phyloP scores from a whole-genome alignment of 2,888 invertebrate genomes.

The Ptychoptera contaminata region DNA sequence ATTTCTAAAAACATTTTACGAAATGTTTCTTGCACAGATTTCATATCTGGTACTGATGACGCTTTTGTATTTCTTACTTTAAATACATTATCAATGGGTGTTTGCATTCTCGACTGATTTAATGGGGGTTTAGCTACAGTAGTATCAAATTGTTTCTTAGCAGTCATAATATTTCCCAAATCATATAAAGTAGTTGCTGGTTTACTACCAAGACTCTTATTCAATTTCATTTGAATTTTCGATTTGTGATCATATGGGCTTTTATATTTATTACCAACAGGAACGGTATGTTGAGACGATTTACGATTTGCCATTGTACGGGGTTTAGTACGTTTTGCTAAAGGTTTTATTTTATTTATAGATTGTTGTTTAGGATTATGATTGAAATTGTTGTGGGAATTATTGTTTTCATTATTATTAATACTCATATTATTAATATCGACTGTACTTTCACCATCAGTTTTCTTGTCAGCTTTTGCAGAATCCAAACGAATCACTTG shows the following conservation, averaged over 20 bases:
- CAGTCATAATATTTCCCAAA: too few species aligned
- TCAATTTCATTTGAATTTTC: too few species aligned
- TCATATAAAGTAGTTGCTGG: too few species aligned
- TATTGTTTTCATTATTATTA: not conserved
- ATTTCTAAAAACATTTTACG: conserved; percentile 19
- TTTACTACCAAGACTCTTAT: too few species aligned
- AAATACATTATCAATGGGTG: not conserved
- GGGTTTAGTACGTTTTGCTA: not conserved
- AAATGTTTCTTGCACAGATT: not conserved
- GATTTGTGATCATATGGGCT: not conserved
- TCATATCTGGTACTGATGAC: not conserved
- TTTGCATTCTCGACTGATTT: not conserved
- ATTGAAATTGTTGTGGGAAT: not conserved
- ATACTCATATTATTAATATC: too few species aligned
- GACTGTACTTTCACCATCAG: not conserved
- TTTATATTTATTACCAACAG: not conserved
- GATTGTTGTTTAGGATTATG: not conserved
- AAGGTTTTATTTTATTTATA: not conserved
- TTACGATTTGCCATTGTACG: not conserved
- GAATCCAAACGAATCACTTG: conserved; percentile 8
- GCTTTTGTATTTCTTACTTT: too few species aligned
- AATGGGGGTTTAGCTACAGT: too few species aligned
- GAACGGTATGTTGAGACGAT: not conserved
- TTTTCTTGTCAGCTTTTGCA: not conserved
- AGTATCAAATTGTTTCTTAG: too few species aligned